Conservation (phyloP, 53 echinoderm and acorn worm genomes). For the Astropecten irregularis region DNA sequence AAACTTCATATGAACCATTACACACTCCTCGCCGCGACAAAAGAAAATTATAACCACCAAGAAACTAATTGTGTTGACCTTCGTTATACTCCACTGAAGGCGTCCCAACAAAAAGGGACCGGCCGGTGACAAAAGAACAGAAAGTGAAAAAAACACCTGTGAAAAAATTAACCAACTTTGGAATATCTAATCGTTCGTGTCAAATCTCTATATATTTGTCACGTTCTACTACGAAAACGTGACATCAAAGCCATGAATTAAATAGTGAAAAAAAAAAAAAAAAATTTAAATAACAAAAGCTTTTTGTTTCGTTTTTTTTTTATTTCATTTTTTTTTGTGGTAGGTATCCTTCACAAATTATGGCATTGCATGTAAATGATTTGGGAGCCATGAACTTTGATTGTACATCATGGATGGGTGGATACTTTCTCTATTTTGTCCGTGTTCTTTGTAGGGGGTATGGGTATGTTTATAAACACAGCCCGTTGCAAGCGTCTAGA, state of each 20-base stretch:
- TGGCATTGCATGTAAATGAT: constrained; percentile 28
- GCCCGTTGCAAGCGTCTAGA: constrained; percentile 5
- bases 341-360: neutral
- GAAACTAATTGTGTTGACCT: constrained; percentile 33
- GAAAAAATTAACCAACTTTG: neutral
- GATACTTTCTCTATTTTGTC: neutral
- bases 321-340: neutral
- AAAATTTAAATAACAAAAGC: too few species aligned
- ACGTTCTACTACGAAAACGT: constrained; percentile 42
- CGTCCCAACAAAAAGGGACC: neutral
- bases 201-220: constrained; percentile 20
- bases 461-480: constrained; percentile 42
- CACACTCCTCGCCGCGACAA: neutral
- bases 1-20: constrained; percentile 8
- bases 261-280: too few species aligned
- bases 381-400: neutral
- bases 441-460: constrained; percentile 1
- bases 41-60: too few species aligned
- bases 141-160: neutral
- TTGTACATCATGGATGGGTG: constrained; percentile 10
- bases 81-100: neutral
- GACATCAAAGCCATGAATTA: too few species aligned
- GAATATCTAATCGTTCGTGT: constrained; percentile 23
- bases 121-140: too few species aligned
- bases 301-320: neutral